Evolutionary conservation across 2,797 vertebrate species (phyloP), one percentile per base, ranked within the genome.

Genomic region (Mionectes olivaceus): DNA sequence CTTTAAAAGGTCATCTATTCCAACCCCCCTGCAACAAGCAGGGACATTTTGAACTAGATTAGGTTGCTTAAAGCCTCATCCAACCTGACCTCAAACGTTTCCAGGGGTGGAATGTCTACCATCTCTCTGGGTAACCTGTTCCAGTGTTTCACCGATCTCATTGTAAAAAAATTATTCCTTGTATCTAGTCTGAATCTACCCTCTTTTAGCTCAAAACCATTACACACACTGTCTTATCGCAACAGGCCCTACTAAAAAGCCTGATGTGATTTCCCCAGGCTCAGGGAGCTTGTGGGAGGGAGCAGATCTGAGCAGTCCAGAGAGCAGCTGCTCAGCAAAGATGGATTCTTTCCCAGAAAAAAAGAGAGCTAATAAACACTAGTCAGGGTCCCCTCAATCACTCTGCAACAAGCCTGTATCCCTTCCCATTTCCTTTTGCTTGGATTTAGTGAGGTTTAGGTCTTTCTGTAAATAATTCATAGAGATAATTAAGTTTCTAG

Each of bases 201-300:
- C 3, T 13, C 3, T 2, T 41, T 61, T n/a, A 43, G 4, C 37
- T 74, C 25, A 69, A 81, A 77, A 19, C 2, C 5, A 41, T 55
- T 37, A 14, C 1, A 1, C 1, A 1, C 1, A 19, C 25, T 27
- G 4, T 5, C 8, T 33, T 83, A 11, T 6, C 2, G 1, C 30
- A 37, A 64, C 14, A 43, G 8, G 5, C 17, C 8, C 21, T 59
- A 5, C 14, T 46, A 11, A 67, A 64, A 52, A 27, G 8, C 6
- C 10, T 46, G 12, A 7, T 8, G 7, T 3, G 8, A 33, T 49
- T 46, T 74, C 14, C 32, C 24, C 17, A 41, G 9, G 25, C 27
- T 67, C 64, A 61, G 50, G 67, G 30, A 24, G 10, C 10, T 16
- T 0, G 3, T 4, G 11, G 6, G 16, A 81, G 5, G 5, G 16